phyloP scores from a whole-genome alignment of 2,113 vertebrate genomes.

The Panurus biarmicus region DNA sequence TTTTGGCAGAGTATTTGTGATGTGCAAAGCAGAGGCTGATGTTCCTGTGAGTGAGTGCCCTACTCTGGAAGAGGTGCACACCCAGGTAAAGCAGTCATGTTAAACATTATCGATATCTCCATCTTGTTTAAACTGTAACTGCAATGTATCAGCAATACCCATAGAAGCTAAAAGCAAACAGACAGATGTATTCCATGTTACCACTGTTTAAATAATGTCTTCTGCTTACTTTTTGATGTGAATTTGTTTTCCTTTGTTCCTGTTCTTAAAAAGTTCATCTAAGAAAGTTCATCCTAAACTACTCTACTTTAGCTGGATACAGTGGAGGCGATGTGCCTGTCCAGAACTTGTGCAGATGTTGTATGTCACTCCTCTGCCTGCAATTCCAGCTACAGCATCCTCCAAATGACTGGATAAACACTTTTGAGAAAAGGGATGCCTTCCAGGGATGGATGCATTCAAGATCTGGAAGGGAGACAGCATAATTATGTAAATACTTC shows the following conservation, averaged over 20 bases:
- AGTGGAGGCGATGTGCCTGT: not conserved
- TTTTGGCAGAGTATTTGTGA: not conserved
- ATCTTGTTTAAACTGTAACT: not conserved
- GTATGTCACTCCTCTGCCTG: not conserved
- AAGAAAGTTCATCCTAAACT: not conserved
- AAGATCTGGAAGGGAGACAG: not conserved
- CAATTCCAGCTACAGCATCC: not conserved
- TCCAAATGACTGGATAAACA: not conserved
- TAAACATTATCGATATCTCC: not conserved
- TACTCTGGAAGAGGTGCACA: not conserved
- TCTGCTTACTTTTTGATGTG: not conserved
- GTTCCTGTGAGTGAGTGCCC: not conserved
- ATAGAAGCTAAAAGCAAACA: not conserved
- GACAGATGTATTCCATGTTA: not conserved
- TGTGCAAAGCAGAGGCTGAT: not conserved
- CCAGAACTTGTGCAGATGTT: not conserved
- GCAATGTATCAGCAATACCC: not conserved
- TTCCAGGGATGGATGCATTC: not conserved
- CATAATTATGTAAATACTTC: constrained; percentile 7
- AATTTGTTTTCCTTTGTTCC: not conserved
- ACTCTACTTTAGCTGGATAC: not conserved
- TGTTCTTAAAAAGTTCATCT: not conserved
- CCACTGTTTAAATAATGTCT: not conserved
- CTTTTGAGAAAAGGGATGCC: not conserved
- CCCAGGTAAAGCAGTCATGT: not conserved